A percentile compares a stretch with the other conserved stretches of the same genome.
Conservation (phyloP, 1,140 invertebrate species). For the Lysiphlebus fabarum region DNA sequence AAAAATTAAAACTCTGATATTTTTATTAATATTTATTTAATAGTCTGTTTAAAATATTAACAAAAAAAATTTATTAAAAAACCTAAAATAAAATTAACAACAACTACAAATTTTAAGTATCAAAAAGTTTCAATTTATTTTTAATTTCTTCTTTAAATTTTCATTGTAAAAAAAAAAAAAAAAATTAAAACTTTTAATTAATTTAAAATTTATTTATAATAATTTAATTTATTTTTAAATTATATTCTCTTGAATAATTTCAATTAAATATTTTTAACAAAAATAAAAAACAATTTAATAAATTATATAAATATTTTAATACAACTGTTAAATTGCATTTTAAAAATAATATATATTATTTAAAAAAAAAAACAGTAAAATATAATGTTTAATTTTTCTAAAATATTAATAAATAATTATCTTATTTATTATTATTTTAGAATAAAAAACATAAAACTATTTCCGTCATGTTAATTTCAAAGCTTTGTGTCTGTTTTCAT, state of each 20-base stretch:
- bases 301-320: no score
- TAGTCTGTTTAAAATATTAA: slow-evolving; percentile 13
- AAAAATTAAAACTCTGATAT: slow-evolving; percentile 2
- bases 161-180: no score
- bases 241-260: no score
- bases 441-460: not conserved
- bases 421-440: not conserved
- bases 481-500: not conserved
- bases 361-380: not conserved
- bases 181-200: no score
- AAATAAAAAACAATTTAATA: no score
- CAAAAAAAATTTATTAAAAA: slow-evolving; percentile 6
- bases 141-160: slow-evolving; percentile 12
- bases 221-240: no score
- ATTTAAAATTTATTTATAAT: no score
- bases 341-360: no score
- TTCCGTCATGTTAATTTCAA: no score
- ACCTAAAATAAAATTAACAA: slow-evolving; percentile 10
- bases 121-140: not conserved
- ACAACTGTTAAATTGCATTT: no score
- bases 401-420: not conserved
- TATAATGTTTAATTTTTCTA: not conserved
- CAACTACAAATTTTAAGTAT: slow-evolving; percentile 19
- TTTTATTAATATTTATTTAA: no score
- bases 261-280: no score